Base-by-base conservation (phyloP, 64 coral and sea anemone genomes). In the Stichodactyla mertensii region DNA sequence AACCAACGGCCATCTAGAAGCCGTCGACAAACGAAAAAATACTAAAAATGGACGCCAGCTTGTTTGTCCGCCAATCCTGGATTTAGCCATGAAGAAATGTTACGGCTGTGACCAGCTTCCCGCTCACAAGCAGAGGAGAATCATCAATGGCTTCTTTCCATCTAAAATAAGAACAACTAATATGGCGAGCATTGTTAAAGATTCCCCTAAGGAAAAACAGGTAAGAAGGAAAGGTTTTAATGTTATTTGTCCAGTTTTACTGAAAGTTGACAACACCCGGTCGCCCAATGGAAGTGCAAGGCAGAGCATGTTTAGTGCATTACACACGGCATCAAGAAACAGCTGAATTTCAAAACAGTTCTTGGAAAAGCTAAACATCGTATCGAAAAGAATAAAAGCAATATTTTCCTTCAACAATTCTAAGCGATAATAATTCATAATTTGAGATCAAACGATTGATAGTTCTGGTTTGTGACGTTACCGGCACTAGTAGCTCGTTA, bases 81-180 rank as follows among this genome's bases (percentile, higher is more conserved):
- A 96, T 66, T 90, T 96, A 51, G 91, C 85, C 57, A 67, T 87
- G 59, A 87, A 85, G 6, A 95, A 89, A 55, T 86, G 71, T 16
- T 85, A 84, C 26, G 36, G 89, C 64, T 57, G 51, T 28, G 88
- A 96, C 87, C 89, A 90, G 26, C 88, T 55, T 2, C 88, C 91
- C 7, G 66, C 86, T 26, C 79, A 96, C 88, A 92, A 88, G 57
- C 91, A 91, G 13, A 92, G 80, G 64, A 83, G 91, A 8, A 93
- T 96, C 28, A 90, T 93, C 27, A 96, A 96, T 58, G 94, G 94
- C 0, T 96, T 96, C 80, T 96, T 96, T 14, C 94, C 91, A 0
- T 92, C 88, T 36, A 86, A 89, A 84, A 84, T 96, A 52, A 62
- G 91, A 69, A 86, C 57, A 57, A 88, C 51, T 81, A 18, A 45